Percentiles rank a stretch among this genome's conserved stretches.
Evolutionary conservation across 2,888 invertebrate species (phyloP).

Genomic region (Amblyjoppa fuscipennis): DNA sequence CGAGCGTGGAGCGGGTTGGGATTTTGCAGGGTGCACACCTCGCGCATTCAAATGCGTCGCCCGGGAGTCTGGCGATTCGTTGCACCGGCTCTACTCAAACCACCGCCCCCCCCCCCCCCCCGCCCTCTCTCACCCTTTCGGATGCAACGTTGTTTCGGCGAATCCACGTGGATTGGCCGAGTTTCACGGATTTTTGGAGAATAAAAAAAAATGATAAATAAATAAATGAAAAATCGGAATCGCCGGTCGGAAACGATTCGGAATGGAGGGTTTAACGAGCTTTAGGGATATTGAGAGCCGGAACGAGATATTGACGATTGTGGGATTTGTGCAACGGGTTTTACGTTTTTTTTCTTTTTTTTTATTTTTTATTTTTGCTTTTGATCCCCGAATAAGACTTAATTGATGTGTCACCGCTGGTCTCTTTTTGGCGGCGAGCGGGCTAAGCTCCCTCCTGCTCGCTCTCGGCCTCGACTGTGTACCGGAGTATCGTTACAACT

Average conservation of each 20-base stretch:
- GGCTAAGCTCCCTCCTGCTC: neutral
- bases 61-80: conserved; percentile 38
- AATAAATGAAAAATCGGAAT: neutral
- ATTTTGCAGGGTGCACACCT: conserved; percentile 16
- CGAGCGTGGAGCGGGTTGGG: neutral
- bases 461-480: conserved; percentile 27
- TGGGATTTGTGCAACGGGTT: neutral
- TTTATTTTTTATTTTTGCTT: neutral
- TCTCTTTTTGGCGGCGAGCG: conserved; percentile 45
- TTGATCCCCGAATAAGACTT: conserved; percentile 20
- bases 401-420: conserved; percentile 49
- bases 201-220: conserved; percentile 9
- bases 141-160: conserved; percentile 13
- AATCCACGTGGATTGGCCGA: neutral
- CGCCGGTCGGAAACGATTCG: neutral
- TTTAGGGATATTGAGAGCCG: neutral
- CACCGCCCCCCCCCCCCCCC: neutral
- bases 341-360: neutral
- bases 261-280: neutral
- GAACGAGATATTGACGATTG: conserved; percentile 3
- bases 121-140: neutral
- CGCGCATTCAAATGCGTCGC: neutral
- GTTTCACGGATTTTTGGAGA: conserved; percentile 11
- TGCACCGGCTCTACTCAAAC: neutral
- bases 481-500: conserved; percentile 47